Conservation (phyloP, 2,797 vertebrate species). For the Salmo trutta region DNA sequence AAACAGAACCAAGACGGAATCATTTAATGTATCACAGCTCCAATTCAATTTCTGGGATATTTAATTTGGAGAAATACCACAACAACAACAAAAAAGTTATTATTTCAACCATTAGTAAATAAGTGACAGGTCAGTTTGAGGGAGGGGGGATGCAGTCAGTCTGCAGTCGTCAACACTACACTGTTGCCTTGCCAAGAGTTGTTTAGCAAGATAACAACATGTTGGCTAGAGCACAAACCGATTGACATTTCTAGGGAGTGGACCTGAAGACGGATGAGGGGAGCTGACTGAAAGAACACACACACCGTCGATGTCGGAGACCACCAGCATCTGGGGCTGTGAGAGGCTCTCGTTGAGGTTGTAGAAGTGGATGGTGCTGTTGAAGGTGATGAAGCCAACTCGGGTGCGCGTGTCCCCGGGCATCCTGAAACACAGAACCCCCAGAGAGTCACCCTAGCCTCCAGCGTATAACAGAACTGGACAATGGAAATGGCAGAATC, state of each 20-base stretch:
- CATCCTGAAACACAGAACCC: conserved; percentile 75
- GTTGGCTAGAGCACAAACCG: not conserved
- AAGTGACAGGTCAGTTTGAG: not conserved
- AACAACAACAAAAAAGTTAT: no score
- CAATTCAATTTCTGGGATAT: not conserved
- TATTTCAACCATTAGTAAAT: not conserved
- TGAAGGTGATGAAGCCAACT: conserved; percentile 95
- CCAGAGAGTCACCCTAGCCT: conserved; percentile 10
- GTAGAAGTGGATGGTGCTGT: conserved; percentile 97
- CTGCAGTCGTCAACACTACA: no score
- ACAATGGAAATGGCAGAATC: not conserved
- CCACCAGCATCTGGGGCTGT: conserved; percentile 96
- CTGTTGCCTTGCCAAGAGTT: no score
- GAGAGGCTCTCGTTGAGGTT: conserved; percentile 95
- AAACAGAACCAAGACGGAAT: not conserved
- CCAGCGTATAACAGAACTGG: not conserved
- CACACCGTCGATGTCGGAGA: conserved; percentile 95
- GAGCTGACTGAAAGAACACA: not conserved
- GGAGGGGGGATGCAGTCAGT: no score
- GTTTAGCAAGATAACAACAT: not conserved
- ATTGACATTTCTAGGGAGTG: not conserved
- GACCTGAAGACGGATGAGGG: not conserved
- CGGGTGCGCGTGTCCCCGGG: conserved; percentile 91
- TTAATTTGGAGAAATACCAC: not conserved
- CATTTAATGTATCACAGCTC: not conserved